phyloP scores from a whole-genome alignment of 1,140 invertebrate genomes.

The Coelopa frigida region DNA sequence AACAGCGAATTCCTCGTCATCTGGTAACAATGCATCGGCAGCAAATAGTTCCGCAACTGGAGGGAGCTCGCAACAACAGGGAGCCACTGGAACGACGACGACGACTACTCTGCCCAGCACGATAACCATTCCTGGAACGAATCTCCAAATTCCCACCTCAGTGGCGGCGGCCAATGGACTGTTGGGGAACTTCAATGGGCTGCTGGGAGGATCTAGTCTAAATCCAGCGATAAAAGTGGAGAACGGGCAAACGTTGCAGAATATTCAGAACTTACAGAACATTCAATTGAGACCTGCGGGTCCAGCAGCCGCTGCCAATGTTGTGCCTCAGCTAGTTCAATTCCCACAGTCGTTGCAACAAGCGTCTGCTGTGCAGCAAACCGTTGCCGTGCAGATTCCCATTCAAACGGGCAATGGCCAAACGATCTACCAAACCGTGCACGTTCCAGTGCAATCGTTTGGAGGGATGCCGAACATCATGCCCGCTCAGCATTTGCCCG shows the following conservation, averaged over 20 bases:
- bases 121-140: constrained; percentile 53
- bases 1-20: constrained; percentile 8
- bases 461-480: constrained; percentile 44
- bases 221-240: constrained; percentile 31
- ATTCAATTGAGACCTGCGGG: constrained; percentile 58
- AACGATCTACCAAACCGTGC: constrained; percentile 87
- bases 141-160: constrained; percentile 51
- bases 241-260: constrained; percentile 30
- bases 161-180: constrained; percentile 38
- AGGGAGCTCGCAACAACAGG: background rate
- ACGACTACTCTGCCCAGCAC: constrained; percentile 42
- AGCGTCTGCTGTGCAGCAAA: constrained; percentile 63
- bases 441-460: constrained; percentile 75
- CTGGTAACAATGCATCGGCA: constrained; percentile 3
- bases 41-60: background rate
- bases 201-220: constrained; percentile 19
- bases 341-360: constrained; percentile 46
- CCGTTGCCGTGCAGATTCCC: constrained; percentile 86
- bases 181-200: constrained; percentile 24
- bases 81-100: background rate
- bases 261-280: constrained; percentile 73
- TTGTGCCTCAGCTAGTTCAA: constrained; percentile 61
- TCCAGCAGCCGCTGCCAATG: constrained; percentile 30
- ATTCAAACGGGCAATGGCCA: constrained; percentile 84
- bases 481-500: constrained; percentile 23